Base-by-base conservation (phyloP, 2,113 vertebrate genomes). In the Lophura nycthemera region DNA sequence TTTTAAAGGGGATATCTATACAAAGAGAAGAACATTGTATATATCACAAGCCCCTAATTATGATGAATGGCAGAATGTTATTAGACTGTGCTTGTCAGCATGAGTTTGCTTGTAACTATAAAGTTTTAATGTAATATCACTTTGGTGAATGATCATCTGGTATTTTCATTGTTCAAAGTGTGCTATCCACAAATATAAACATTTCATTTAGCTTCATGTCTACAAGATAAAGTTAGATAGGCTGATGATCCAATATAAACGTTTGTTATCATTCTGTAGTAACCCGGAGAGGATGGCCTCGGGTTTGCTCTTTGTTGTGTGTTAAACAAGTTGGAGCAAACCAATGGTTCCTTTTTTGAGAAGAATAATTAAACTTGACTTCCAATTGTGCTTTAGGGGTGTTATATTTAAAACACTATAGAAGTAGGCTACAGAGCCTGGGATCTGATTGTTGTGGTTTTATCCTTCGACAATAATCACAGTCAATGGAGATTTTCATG, bases 1-100 rank as follows among this genome's bases (percentile, higher is more conserved):
- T 56, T 91, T 89, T 64, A 56, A 89, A 73, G 65, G 29, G 30
- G 19, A 66, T 48, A 34, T 50, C 32, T 79, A 50, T 19, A 75
- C 25, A 69, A 18, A 60, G 47, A 30, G 18, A 45, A 48, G 63
- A 86, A 50, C 8, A 74, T 30, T 36, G n/a, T 40, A 78, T 52
- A 52, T 71, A 54, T 92, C 78, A 80, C 42, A 83, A 43, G 32
- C 67, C 80, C 67, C 57, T 83, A 92, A 85, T 96, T 90, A 63
- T 84, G 79, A 54, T 81, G 40, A 90, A 92, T 54, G 72, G 32
- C 50, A 89, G 64, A 45, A 79, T 7, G 21, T n/a, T 86, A 69
- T 65, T 84, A 70, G 47, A 16, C 70, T 34, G 43, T 1, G 2
- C 21, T 67, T 96, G 81, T 90, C 88, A 94, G 91, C 74, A 13